A percentile compares a stretch with the other conserved stretches of the same genome.
Conservation (phyloP, 2,113 vertebrate species). For the Myotis lucifugus region DNA sequence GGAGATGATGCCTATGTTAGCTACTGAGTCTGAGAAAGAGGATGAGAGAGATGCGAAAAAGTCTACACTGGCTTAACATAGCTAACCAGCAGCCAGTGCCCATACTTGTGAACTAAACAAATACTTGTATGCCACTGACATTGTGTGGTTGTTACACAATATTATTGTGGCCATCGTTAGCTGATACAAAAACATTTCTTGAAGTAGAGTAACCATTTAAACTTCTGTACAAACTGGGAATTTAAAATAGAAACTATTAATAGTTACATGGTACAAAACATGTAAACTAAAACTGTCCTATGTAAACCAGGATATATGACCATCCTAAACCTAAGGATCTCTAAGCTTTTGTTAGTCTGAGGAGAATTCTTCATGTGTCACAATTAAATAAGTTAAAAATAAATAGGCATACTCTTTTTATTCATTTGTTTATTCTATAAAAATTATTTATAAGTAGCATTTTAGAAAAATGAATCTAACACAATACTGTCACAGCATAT, state of each 20-base stretch:
- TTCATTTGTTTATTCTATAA: background rate
- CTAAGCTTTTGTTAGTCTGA: background rate
- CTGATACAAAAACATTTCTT: background rate
- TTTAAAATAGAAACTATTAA: background rate
- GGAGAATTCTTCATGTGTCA: background rate
- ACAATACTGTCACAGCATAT: background rate
- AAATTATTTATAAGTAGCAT: background rate
- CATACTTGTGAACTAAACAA: background rate
- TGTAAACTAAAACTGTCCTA: background rate
- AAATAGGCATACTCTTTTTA: background rate
- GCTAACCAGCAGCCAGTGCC: background rate
- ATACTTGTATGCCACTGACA: background rate
- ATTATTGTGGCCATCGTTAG: background rate
- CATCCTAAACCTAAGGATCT: background rate
- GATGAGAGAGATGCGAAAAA: background rate
- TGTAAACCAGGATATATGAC: background rate
- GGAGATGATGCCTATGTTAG: background rate
- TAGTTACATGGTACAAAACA: background rate
- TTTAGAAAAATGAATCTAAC: constrained; percentile 6
- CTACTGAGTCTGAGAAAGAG: background rate
- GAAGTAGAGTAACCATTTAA: background rate
- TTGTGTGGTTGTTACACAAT: background rate
- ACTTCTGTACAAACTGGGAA: background rate
- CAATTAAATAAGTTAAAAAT: background rate
- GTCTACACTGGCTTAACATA: background rate